phyloP scores from a whole-genome alignment of 2,113 vertebrate genomes.

The Ciconia stormi region DNA sequence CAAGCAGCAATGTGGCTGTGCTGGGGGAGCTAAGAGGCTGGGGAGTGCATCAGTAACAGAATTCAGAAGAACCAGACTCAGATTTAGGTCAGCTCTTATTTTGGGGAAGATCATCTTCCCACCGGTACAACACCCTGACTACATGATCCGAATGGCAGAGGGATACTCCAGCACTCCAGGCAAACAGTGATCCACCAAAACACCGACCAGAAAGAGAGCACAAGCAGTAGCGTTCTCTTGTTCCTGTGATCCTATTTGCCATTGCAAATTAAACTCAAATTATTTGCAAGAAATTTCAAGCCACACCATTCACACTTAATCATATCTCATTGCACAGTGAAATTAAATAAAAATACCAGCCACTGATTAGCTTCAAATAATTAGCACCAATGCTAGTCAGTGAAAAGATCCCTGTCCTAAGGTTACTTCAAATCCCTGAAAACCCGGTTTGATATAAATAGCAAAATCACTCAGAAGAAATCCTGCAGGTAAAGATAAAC shows the following conservation, averaged over 20 bases:
- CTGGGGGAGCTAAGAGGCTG: not conserved
- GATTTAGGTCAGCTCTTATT: not conserved
- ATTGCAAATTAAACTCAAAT: not conserved
- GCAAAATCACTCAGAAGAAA: not conserved
- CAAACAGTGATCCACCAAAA: not conserved
- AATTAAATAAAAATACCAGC: not conserved
- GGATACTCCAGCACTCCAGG: not conserved
- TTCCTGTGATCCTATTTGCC: not conserved
- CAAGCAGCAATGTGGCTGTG: accelerated
- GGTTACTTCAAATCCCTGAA: not conserved
- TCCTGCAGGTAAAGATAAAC: not conserved
- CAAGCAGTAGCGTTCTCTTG: not conserved
- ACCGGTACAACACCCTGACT: not conserved
- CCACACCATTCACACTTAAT: not conserved
- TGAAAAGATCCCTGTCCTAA: not conserved
- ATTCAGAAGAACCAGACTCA: not conserved
- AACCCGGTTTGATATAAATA: not conserved
- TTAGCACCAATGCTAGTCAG: not conserved
- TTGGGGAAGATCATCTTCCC: not conserved
- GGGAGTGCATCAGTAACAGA: not conserved
- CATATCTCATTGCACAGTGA: not conserved
- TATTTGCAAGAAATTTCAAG: not conserved
- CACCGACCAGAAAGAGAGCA: not conserved
- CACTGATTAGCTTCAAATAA: not conserved
- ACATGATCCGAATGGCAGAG: not conserved